Conservation (phyloP, 2,888 invertebrate genomes). For the Ormyrus rosae region DNA sequence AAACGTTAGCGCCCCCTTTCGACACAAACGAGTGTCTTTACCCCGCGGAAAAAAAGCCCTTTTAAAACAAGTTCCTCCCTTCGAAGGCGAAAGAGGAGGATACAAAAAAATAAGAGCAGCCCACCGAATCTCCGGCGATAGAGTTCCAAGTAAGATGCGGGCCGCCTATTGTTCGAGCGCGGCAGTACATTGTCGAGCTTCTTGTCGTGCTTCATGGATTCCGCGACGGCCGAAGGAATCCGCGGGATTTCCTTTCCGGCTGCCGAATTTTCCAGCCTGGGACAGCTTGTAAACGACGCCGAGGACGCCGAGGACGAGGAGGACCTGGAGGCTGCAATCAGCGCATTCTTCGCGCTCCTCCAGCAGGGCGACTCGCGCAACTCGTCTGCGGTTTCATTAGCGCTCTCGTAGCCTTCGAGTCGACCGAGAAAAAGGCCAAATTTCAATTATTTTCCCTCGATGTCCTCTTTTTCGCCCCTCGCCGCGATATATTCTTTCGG, state of each 20-base stretch:
- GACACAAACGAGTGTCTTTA: background rate
- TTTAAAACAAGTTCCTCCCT: background rate
- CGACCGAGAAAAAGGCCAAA: background rate
- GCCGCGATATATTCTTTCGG: too few relatives aligned
- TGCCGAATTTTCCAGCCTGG: constrained; percentile 20
- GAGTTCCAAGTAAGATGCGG: constrained; percentile 65
- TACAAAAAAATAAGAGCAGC: background rate
- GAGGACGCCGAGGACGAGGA: background rate
- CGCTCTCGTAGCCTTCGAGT: background rate
- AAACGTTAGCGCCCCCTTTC: too few relatives aligned
- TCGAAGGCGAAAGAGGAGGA: background rate
- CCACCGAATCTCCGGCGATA: constrained; percentile 63
- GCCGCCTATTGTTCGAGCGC: constrained; percentile 53
- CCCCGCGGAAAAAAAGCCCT: too few relatives aligned
- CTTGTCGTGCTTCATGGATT: constrained; percentile 60
- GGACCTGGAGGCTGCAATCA: constrained; percentile 14
- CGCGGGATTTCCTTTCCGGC: constrained; percentile 43
- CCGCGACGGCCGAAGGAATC: constrained; percentile 11
- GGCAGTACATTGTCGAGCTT: constrained; percentile 61
- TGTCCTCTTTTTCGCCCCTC: background rate
- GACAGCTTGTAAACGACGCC: background rate
- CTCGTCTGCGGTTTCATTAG: constrained; percentile 49
- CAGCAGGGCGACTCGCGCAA: background rate
- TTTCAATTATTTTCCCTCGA: background rate
- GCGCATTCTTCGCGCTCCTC: constrained; percentile 37